These are phyloP conservation scores for Tangara arthus DNA, from an alignment of 2,797 vertebrate species.

Conservation along the genomic window DNA sequence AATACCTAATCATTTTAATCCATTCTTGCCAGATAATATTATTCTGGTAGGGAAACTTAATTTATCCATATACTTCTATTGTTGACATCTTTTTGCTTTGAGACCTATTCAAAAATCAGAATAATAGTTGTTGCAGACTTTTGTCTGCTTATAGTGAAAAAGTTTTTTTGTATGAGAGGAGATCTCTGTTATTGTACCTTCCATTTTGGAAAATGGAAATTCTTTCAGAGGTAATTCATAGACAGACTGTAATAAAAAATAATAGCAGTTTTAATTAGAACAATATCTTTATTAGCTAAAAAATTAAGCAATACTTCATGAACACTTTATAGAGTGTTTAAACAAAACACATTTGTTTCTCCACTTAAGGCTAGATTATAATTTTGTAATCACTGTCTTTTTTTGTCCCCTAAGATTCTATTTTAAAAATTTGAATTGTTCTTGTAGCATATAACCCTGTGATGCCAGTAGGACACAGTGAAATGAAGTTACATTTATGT, in stretches of 20 bases:
- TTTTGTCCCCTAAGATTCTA: neutral
- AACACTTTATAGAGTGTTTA: neutral
- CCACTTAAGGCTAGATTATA: neutral
- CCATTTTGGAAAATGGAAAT: neutral
- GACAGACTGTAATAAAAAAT: neutral
- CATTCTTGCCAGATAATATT: neutral
- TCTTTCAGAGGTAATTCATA: neutral
- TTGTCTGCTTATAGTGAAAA: neutral
- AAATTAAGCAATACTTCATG: neutral
- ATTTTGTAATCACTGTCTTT: neutral
- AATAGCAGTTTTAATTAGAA: neutral
- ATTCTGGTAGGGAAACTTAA: neutral
- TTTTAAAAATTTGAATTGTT: neutral
- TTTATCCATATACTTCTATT: neutral
- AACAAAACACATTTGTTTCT: neutral
- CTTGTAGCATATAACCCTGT: neutral
- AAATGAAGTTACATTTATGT: neutral
- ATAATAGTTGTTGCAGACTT: neutral
- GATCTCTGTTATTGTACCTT: neutral
- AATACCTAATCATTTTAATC: neutral
- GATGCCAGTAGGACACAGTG: neutral
- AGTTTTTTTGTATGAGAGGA: fast-evolving
- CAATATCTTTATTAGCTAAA: neutral
- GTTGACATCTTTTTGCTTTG: neutral
- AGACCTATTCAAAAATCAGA: neutral